These are phyloP conservation scores for Brachionus angularis DNA, from an alignment of 1,140 invertebrate species.

Conservation along the genomic window DNA sequence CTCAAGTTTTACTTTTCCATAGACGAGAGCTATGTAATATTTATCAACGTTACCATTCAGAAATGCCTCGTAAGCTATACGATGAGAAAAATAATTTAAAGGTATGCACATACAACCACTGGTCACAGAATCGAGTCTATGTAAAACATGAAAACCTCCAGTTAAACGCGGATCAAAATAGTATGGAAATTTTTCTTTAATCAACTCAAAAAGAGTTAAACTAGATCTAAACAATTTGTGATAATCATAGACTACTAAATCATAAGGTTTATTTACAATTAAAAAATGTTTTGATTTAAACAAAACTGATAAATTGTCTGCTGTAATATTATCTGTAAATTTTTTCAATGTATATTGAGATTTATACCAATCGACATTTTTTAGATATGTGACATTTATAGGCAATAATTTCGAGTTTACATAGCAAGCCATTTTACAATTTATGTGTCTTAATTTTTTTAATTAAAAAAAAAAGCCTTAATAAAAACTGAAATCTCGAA, in stretches of 20 bases:
- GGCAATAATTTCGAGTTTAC: conserved; percentile 3
- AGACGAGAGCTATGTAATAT: conserved; percentile 28
- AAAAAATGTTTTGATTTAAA: conserved; percentile 33
- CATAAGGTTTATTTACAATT: conserved; percentile 36
- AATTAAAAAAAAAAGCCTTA: too few relatives aligned
- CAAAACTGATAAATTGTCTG: conserved; percentile 5
- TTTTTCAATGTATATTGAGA: conserved; percentile 25
- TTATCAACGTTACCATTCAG: conserved; percentile 5
- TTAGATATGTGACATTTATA: conserved; percentile 23
- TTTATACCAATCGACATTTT: conserved; percentile 33
- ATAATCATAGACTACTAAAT: conserved; percentile 32
- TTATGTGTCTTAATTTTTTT: too few relatives aligned
- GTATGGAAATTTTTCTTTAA: conserved; percentile 42
- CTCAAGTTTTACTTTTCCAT: conserved; percentile 14
- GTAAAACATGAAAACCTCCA: conserved; percentile 39
- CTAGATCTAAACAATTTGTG: background rate
- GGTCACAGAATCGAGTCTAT: conserved; percentile 24
- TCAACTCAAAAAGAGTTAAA: background rate
- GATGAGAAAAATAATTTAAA: conserved; percentile 9
- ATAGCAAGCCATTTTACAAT: background rate
- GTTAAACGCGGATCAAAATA: conserved; percentile 33
- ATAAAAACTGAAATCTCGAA: too few relatives aligned
- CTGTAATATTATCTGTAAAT: background rate
- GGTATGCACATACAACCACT: conserved; percentile 43
- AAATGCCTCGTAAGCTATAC: conserved; percentile 19